Evolutionary conservation across 2,888 invertebrate genomes (phyloP).

Genomic region (Drosophila rubida): DNA sequence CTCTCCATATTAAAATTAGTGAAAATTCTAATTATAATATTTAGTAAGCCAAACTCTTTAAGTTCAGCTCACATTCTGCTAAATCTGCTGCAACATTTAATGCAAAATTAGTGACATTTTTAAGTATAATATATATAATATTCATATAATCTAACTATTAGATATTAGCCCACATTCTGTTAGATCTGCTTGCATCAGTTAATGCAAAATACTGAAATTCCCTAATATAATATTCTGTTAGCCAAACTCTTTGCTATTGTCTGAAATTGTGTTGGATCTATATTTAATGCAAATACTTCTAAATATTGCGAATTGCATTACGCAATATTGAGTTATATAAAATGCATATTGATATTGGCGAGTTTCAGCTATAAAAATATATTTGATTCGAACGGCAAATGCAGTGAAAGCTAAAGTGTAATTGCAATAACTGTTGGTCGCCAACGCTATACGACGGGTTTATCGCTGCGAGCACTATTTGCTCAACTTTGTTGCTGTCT

Average conservation of each 20-base stretch:
- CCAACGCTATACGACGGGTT: slow-evolving; percentile 15
- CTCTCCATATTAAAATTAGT: too few relatives aligned
- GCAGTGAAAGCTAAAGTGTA: slow-evolving; percentile 27
- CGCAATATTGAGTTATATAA: neutral
- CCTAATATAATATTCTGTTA: neutral
- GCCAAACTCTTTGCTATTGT: too few relatives aligned
- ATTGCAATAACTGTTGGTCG: slow-evolving; percentile 38
- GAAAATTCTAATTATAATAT: too few relatives aligned
- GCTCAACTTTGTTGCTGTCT: slow-evolving; percentile 40
- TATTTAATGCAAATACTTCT: neutral
- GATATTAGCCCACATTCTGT: too few relatives aligned
- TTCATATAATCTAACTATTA: too few relatives aligned
- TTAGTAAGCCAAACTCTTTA: too few relatives aligned
- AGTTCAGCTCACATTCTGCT: too few relatives aligned
- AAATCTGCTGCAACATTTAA: too few relatives aligned
- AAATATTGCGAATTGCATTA: neutral
- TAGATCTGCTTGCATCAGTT: too few relatives aligned
- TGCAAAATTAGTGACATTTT: too few relatives aligned
- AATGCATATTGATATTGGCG: neutral
- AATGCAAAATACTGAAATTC: too few relatives aligned
- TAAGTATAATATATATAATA: too few relatives aligned
- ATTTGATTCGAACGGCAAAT: slow-evolving; percentile 11
- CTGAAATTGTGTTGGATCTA: neutral
- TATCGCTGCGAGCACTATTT: slow-evolving; percentile 32
- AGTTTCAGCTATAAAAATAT: neutral